Base-by-base conservation (phyloP, 2,113 vertebrate genomes). In the Spermophilus dauricus region DNA sequence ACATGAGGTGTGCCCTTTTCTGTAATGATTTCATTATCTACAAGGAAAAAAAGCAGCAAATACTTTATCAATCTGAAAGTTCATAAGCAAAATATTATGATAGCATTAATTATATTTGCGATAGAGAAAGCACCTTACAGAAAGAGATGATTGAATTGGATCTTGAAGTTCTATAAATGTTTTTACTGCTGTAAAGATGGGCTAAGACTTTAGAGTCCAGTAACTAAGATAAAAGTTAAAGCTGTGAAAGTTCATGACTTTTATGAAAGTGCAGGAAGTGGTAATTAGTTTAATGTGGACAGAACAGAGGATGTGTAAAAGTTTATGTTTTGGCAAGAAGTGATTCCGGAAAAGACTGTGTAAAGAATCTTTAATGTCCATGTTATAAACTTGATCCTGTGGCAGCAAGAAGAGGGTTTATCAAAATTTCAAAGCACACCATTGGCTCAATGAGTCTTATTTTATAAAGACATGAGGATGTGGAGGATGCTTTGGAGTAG, bases 291-390 rank as follows among this genome's bases (percentile, higher is more conserved):
- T 53, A 86, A 32, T 51, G 39, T 30, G 51, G 70, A 42, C 13
- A 82, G 73, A 48, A 5, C 14, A 72, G 63, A 86, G 58, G 70
- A 48, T 75, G 45, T 67, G 20, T 77, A 51, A 92, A 14, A 11
- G 16, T 87, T 93, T 84, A 32, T 63, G 37, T 67, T 95, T 93
- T 93, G 86, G 78, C 77, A 85, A 91, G 65, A 88, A 88, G 85
- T 76, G 26, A 81, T 80, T 93, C 17, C 53, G 42, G 45, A 88
- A 88, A 22, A 51, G 80, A 56, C 58, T 42, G 5, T 51, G 37
- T 76, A 61, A 86, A 80, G 26, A 32, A 56, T 91, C 73, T 85
- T 91, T 48, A 90, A 75, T 56, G 42, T 53, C 18, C 76, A 45
- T 7, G 17, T 2, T n/a, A 32, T 84, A 72, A 84, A 82, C 72